Evolutionary conservation across 23 tunicate genomes (phyloP), one percentile per base, ranked within the genome.

Genomic region (Phallusia fumigata): DNA sequence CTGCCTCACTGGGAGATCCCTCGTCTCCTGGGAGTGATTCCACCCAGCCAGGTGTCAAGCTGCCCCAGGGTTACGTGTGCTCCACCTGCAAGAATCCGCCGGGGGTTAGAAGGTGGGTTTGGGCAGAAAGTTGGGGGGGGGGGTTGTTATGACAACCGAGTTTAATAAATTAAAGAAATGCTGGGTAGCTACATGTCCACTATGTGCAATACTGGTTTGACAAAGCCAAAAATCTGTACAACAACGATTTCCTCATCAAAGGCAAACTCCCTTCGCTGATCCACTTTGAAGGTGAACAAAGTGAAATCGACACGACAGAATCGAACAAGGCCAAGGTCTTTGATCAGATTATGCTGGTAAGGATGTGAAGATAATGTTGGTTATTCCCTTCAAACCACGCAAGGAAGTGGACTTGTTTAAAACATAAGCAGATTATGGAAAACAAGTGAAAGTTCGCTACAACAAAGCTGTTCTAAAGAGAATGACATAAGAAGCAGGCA

Each of bases 201-300:
- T 40, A 10, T 40, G 47, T n/a, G n/a, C n/a, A n/a, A n/a, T n/a
- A n/a, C 47, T 40, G 47, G 8, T 40, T 40, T 5, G 47, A 40
- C 47, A 40, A 40, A 40, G 47, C 10, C 10, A 11, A 58, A 74
- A 88, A 81, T 76, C 73, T 64, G 35, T 93, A 84, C 84, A 88
- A 88, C 88, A 93, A 85, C 84, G 93, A 93, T 24, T 93, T 88
- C 76, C 81, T 93, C 36, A 79, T 87, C 11, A 85, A 93, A 77
- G 97, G 97, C 47, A 85, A 73, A 35, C 82, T 88, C 19, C 97
- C 97, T 2, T 75, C 85, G 30, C 79, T 86, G 10, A 22, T 47
- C 18, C 32, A 84, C 32, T 40, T 36, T 50, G 76, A 33, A 34
- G 28, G 40, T 21, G 31, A 83, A 31, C 50, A 65, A 33, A 32